These are phyloP conservation scores for Dasyurus viverrinus DNA, from an alignment of 2,113 vertebrate species.

Conservation along the genomic window DNA sequence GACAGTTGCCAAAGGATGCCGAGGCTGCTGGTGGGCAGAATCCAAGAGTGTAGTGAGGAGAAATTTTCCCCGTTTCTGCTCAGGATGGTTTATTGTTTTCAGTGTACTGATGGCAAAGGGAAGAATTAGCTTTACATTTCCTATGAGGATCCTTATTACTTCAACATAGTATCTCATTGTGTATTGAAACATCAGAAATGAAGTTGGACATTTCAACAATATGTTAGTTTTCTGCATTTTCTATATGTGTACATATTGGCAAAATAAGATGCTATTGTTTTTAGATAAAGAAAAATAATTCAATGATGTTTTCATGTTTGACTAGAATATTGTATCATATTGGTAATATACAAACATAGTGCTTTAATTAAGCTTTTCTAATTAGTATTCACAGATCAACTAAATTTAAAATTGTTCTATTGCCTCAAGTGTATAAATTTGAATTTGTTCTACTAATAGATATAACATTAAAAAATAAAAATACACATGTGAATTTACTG, in stretches of 20 bases:
- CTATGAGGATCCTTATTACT: slow-evolving; percentile 16
- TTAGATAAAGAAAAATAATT: slow-evolving; percentile 37
- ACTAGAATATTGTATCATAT: slow-evolving; percentile 21
- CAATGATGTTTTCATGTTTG: slow-evolving; percentile 38
- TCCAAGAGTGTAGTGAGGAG: too few species aligned
- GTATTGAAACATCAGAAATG: not conserved
- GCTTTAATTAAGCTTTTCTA: slow-evolving; percentile 42
- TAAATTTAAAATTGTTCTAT: slow-evolving; percentile 23
- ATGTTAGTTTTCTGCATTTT: slow-evolving; percentile 38
- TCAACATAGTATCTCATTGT: slow-evolving; percentile 10
- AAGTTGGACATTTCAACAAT: slow-evolving; percentile 46
- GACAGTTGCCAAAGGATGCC: not conserved
- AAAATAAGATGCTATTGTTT: not conserved
- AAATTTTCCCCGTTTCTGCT: not conserved
- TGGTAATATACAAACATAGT: slow-evolving; percentile 18
- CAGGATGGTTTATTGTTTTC: not conserved
- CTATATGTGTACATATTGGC: not conserved
- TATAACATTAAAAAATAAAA: slow-evolving; percentile 45
- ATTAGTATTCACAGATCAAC: slow-evolving; percentile 35
- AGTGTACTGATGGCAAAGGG: not conserved
- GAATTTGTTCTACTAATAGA: slow-evolving; percentile 17
- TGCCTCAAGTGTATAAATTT: slow-evolving; percentile 44
- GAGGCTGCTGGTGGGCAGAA: not conserved
- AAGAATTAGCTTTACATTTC: slow-evolving; percentile 18
- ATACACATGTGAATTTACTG: slow-evolving; percentile 31